Base-by-base conservation (phyloP, 2,888 invertebrate genomes). In the Gerosis bhagava region DNA sequence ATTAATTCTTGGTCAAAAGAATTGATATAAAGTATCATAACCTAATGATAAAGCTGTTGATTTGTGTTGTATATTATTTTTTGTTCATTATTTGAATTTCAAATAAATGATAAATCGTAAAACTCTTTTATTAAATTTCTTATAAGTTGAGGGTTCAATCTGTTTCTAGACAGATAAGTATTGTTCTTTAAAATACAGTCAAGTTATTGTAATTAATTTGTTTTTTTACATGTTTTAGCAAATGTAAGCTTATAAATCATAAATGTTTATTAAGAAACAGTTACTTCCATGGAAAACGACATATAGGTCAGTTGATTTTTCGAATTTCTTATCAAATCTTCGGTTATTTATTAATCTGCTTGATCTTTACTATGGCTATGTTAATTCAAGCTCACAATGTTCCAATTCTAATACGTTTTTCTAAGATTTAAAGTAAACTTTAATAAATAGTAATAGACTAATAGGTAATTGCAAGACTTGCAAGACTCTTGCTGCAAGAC, bases 231-330 rank as follows among this genome's bases (percentile, higher is more conserved):
- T n/a, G n/a, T n/a, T n/a, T n/a, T n/a, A n/a, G n/a, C n/a, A n/a
- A n/a, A n/a, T n/a, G n/a, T n/a, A 49, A 48, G 48, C 48, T 42
- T 48, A 48, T 48, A 29, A 48, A 48, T 36, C 36, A 42, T 48
- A 42, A 42, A 48, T 36, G 42, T 42, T 48, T 48, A 48, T 48
- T 48, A 47, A 47, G 47, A 47, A 47, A 47, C 45, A 46, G 45
- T 46, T 35, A 44, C 44, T 44, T 29, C 44, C 44, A 29, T 44
- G 44, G 44, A 29, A 44, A 35, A 43, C 43, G 43, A 26, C n/a
- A 24, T 24, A 24, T 24, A 24, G 24, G 46, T 37, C 46, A 46
- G 46, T 46, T 46, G 46, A 46, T 39, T 46, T 46, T 37, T 46
- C 46, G 32, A 46, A 39, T 46, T 46, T 46, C 46, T 46, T 13